Conservation (phyloP, 2,113 vertebrate genomes). For the Otis tarda region DNA sequence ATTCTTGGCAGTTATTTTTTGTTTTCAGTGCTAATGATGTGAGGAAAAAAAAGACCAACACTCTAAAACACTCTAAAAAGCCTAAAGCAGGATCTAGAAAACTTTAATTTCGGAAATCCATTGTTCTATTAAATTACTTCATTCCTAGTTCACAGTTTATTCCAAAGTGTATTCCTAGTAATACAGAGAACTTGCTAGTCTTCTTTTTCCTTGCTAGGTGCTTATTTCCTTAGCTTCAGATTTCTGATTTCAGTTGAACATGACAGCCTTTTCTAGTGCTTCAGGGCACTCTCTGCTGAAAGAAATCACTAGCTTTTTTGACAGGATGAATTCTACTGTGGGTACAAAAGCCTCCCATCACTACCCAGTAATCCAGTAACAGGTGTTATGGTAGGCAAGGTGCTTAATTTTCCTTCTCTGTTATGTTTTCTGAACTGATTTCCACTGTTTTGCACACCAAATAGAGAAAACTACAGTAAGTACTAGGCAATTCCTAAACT, state of each 20-base stretch:
- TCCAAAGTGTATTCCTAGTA: background rate
- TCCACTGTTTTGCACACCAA: background rate
- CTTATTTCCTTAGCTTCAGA: background rate
- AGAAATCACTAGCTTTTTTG: background rate
- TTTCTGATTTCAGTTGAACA: background rate
- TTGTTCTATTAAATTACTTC: background rate
- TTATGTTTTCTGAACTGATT: background rate
- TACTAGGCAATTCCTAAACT: conserved; percentile 21
- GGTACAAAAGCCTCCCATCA: background rate
- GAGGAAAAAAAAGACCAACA: background rate
- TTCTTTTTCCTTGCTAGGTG: background rate
- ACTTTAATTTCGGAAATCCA: background rate
- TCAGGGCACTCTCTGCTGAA: background rate
- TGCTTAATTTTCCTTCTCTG: background rate
- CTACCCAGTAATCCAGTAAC: background rate
- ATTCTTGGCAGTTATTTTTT: background rate
- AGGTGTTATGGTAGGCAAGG: background rate
- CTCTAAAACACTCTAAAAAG: background rate
- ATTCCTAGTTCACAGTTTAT: background rate
- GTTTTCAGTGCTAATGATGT: background rate
- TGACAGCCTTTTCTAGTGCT: background rate
- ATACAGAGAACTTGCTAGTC: fast-evolving
- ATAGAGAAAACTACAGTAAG: background rate
- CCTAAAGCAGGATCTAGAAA: too few species aligned
- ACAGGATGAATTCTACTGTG: background rate